These are phyloP conservation scores for Spea hammondii DNA, from an alignment of 2,797 vertebrate genomes.

Conservation along the genomic window DNA sequence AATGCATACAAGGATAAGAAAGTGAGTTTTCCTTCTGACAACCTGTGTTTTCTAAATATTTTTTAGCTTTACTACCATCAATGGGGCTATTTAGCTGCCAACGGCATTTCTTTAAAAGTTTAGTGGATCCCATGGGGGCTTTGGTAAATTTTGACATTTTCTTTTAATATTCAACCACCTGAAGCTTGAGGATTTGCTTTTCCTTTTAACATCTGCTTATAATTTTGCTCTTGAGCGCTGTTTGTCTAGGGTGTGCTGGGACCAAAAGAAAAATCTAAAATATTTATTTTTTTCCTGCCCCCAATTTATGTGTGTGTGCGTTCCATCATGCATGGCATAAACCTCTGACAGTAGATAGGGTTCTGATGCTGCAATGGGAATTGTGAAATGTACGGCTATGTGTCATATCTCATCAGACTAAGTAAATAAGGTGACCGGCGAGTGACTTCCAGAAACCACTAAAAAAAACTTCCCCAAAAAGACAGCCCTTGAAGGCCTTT, in stretches of 20 bases:
- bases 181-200: neutral
- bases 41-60: too few species aligned
- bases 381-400: conserved; percentile 36
- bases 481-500: neutral
- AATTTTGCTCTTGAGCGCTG: neutral
- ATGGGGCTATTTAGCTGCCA: too few species aligned
- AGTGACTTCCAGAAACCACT: conserved; percentile 13
- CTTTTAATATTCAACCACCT: neutral
- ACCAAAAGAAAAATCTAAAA: conserved; percentile 7
- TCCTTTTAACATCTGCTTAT: neutral
- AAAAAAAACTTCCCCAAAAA: neutral
- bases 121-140: too few species aligned
- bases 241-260: neutral
- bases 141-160: too few species aligned
- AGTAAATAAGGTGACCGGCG: conserved; percentile 21
- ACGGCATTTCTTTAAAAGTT: too few species aligned
- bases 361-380: conserved; percentile 24
- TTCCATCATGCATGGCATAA: conserved; percentile 17
- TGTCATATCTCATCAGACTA: conserved; percentile 36
- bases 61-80: too few species aligned
- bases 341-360: conserved; percentile 25
- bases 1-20: too few species aligned
- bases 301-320: neutral
- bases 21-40: too few species aligned
- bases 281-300: conserved; percentile 14